Base-by-base conservation (phyloP, 2,888 invertebrate species). In the Frankliniella fusca region DNA sequence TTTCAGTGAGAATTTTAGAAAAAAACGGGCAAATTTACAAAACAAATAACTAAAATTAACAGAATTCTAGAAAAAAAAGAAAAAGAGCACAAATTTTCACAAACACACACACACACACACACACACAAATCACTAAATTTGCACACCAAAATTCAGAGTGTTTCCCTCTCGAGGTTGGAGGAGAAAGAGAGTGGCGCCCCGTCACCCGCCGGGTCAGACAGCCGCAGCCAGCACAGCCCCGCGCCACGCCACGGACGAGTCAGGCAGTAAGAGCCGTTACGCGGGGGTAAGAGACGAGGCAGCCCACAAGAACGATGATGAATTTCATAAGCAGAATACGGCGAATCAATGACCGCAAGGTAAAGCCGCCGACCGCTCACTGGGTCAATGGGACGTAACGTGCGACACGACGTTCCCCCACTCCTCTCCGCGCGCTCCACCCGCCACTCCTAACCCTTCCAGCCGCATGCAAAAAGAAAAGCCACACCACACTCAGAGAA, bases 291-390 rank as follows among this genome's bases (percentile, higher is more conserved):
- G 23, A 23, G 23, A 23, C n/a, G 23, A 70, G 70, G 23, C 23
- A n/a, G 70, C n/a, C 23, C 18, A 70, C 23, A 70, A 23, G 23
- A 9, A 70, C 70, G 70, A 76, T 23, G 27, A 61, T 61, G 61
- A 61, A 61, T 61, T 61, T 61, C 61, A 61, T 27, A 76, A 70
- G 70, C 70, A 23, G 70, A 76, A 76, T 76, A 76, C 27, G 70
- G 70, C 70, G 70, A 76, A 76, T 76, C 70, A 76, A 76, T 76
- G 20, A 54, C 54, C 54, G 54, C 54, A 54, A 54, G 54, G 70
- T 23, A 38, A 38, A 38, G 70, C 12, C 27, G 70, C 70, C 70
- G 27, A 10, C 23, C 27, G 27, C 23, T 38, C 70, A 76, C 70
- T 76, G 70, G 70, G 70, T 76, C 70, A 76, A 76, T 76, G 70